A percentile compares a stretch with the other conserved stretches of the same genome.
phyloP scores from a whole-genome alignment of 1,140 invertebrate species.

The Varroa destructor region DNA sequence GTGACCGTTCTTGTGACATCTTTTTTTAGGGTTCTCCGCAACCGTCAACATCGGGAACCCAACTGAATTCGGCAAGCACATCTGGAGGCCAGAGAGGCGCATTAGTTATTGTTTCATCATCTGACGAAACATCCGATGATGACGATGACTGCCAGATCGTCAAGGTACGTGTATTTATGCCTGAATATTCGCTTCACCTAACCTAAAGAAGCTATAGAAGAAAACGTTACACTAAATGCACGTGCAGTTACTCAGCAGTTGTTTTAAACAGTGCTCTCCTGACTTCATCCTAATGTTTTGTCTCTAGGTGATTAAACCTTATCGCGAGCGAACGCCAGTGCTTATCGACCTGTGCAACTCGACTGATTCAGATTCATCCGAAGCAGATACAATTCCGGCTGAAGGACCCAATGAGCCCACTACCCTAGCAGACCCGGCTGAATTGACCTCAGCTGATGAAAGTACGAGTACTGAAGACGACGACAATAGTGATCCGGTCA shows the following conservation, averaged over 20 bases:
- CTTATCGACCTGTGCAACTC: conserved; percentile 24
- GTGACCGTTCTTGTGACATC: not conserved
- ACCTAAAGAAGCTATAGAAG: too few relatives aligned
- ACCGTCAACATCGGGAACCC: conserved; percentile 20
- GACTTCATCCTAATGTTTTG: too few relatives aligned
- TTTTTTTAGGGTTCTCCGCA: conserved; percentile 7
- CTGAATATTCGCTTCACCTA: too few relatives aligned
- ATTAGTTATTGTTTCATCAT: conserved; percentile 5
- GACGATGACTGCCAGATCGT: conserved; percentile 24
- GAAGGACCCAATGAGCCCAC: not conserved
- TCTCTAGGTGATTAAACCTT: conserved; percentile 3
- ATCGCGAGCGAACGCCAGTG: conserved; percentile 20
- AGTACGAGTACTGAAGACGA: too few relatives aligned
- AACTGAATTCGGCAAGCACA: not conserved
- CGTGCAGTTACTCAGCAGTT: too few relatives aligned
- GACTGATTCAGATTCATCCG: not conserved
- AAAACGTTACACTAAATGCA: too few relatives aligned
- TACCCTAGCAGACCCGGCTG: too few relatives aligned
- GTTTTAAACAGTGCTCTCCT: too few relatives aligned
- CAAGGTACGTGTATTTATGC: conserved; percentile 1
- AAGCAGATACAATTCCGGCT: conserved; percentile 9
- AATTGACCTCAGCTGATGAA: too few relatives aligned
- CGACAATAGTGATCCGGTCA: too few relatives aligned
- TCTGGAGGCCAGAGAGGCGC: not conserved
- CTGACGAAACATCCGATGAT: not conserved